phyloP scores from a whole-genome alignment of 1,140 invertebrate species.

The Pseudomyrmex pallidus region DNA sequence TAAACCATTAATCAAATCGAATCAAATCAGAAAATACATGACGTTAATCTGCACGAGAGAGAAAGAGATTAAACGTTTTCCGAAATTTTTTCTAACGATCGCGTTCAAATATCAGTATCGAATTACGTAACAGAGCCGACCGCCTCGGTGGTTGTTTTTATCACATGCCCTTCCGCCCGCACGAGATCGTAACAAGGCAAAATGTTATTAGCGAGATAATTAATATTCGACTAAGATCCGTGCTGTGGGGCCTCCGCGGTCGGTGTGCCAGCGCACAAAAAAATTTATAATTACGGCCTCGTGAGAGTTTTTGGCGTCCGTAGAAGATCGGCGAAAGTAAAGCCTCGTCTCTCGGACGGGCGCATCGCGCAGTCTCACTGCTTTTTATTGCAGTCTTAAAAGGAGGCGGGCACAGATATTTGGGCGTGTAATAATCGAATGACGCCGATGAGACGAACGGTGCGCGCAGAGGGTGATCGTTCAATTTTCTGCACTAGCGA shows the following conservation, averaged over 20 bases:
- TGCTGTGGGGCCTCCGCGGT: background rate
- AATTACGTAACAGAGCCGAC: constrained; percentile 3
- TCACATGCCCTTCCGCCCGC: background rate
- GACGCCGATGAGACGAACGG: constrained; percentile 65
- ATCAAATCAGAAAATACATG: constrained; percentile 1
- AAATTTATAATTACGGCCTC: constrained; percentile 55
- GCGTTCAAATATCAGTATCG: background rate
- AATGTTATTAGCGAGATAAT: constrained; percentile 56
- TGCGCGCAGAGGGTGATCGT: constrained; percentile 69
- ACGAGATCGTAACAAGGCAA: constrained; percentile 24
- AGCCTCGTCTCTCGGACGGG: constrained; percentile 8
- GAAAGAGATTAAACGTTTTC: constrained; percentile 2
- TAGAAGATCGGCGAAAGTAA: constrained; percentile 46
- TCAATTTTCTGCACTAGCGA: constrained; percentile 75
- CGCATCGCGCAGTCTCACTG: constrained; percentile 32
- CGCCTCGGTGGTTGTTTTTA: constrained; percentile 9
- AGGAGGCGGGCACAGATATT: constrained; percentile 62
- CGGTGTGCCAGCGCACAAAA: background rate
- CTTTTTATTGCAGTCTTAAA: constrained; percentile 59
- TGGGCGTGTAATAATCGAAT: constrained; percentile 72
- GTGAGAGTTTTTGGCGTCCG: constrained; percentile 48
- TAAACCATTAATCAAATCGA: constrained; percentile 1
- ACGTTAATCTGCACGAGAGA: background rate
- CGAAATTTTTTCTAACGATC: background rate
- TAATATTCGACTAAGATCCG: constrained; percentile 48